These are phyloP conservation scores for Lycodopsis pacificus DNA, from an alignment of 2,797 vertebrate species.

Conservation along the genomic window DNA sequence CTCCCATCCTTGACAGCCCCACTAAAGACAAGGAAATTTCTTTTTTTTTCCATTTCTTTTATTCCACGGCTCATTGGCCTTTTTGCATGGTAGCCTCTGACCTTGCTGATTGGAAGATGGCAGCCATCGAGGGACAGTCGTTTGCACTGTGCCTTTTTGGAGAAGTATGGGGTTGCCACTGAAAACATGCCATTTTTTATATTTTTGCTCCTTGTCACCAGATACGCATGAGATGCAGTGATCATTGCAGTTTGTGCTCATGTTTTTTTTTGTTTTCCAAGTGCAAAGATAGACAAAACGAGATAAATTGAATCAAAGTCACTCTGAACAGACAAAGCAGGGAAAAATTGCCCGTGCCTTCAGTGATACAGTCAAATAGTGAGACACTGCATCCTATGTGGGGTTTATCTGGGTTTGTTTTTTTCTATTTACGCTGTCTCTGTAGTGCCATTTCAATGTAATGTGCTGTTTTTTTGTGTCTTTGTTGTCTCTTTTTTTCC, in stretches of 20 bases:
- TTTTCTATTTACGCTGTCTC: constrained; percentile 99
- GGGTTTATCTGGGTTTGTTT: constrained; percentile 97
- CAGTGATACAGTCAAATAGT: constrained; percentile 79
- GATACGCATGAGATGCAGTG: constrained; percentile 99
- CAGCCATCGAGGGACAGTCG: constrained; percentile 77
- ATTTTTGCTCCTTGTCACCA: constrained; percentile 99
- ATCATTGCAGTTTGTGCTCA: constrained; percentile 86
- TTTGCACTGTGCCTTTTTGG: constrained; percentile 81
- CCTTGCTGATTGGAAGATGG: constrained; percentile 78
- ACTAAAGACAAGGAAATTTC: constrained; percentile 80
- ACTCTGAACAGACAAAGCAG: constrained; percentile 80
- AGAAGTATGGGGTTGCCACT: constrained; percentile 99
- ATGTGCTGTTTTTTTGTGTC: constrained; percentile 99
- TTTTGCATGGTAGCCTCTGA: constrained; percentile 76
- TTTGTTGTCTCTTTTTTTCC: constrained; percentile 99
- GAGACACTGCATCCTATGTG: constrained; percentile 99
- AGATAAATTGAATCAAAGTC: constrained; percentile 75
- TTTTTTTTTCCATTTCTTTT: constrained; percentile 29
- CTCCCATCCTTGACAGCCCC: constrained; percentile 87
- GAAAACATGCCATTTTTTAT: constrained; percentile 99
- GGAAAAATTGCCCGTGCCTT: constrained; percentile 81
- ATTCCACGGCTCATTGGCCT: constrained; percentile 78
- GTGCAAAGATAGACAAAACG: constrained; percentile 69
- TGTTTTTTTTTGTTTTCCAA: constrained; percentile 79
- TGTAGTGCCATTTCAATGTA: constrained; percentile 99